Evolutionary conservation across 2,888 invertebrate genomes (phyloP).

Genomic region (Amphipoea oculea): DNA sequence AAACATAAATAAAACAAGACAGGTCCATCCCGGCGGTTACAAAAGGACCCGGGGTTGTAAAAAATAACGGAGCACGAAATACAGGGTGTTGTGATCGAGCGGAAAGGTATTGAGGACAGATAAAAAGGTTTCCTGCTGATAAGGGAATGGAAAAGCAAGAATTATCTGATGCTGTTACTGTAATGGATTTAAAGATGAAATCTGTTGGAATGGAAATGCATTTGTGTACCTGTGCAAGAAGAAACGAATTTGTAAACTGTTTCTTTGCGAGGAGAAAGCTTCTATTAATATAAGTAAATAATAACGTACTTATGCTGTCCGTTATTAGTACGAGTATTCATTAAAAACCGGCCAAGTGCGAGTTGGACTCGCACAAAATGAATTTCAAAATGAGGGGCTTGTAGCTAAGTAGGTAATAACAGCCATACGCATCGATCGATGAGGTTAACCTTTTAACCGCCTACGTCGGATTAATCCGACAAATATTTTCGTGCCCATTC

Average conservation of each 20-base stretch:
- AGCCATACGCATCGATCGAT: no score
- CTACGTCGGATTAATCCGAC: no score
- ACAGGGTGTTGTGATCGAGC: slow-evolving; percentile 32
- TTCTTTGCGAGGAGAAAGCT: not conserved
- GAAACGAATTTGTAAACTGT: not conserved
- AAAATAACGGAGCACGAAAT: slow-evolving; percentile 55
- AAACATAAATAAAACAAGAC: slow-evolving; percentile 70
- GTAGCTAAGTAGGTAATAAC: no score
- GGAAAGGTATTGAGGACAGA: slow-evolving; percentile 45
- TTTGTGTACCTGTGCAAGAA: not conserved
- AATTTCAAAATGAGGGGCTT: no score
- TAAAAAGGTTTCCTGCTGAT: slow-evolving; percentile 50
- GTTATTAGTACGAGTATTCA: not conserved
- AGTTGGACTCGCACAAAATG: no score
- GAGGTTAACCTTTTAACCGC: no score
- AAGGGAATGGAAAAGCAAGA: slow-evolving; percentile 18
- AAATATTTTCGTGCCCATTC: no score
- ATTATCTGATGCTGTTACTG: slow-evolving; percentile 23
- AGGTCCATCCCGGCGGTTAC: slow-evolving; percentile 60
- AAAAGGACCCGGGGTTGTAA: slow-evolving; percentile 46
- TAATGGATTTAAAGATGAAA: slow-evolving; percentile 18
- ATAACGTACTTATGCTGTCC: not conserved
- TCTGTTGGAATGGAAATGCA: slow-evolving; percentile 1
- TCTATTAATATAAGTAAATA: not conserved
- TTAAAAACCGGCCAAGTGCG: not conserved